Base-by-base conservation (phyloP, 2,113 vertebrate species). In the Notiomystis cincta region DNA sequence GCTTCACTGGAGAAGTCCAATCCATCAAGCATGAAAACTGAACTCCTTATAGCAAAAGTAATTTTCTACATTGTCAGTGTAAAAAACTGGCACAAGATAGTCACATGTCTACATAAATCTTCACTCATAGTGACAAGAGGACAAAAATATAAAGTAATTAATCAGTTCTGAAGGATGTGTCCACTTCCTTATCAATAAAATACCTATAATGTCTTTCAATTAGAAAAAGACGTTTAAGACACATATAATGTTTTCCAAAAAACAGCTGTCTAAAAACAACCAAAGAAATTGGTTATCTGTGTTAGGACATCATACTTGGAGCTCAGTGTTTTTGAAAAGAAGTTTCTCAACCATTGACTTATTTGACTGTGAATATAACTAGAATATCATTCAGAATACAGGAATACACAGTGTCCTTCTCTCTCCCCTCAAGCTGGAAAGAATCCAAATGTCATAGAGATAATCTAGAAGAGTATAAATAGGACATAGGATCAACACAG, bases 11-110 rank as follows among this genome's bases (percentile, higher is more conserved):
- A 98, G 72, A 94, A 96, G 91, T 95, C 91, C 84, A 77, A 98
- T 98, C 95, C 79, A 97, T 98, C 97, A 98, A 96, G 61, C 69
- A 80, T 79, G 95, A 97, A 98, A 98, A 96, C 88, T 95, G 94
- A 97, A 96, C 75, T 92, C 57, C 58, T 96, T 97, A 98, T 65
- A 94, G 91, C 60, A 87, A 62, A 96, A 97, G 87, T 87, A 4
- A 97, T 98, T 97, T 96, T 96, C 98, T 97, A 98, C 47, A 85
- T 96, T 98, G 92, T 97, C 96, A 97, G 78, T 65, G 54, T 90
- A 89, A 96, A 89, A 97, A 94, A 97, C 80, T 65, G 84, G 31
- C 66, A 85, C 24, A 66, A 96, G 87, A 85, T 50, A 77, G 75
- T 90, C 72, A 91, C 33, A 44, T 27, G 24, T 81, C 69, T 82